Conservation (phyloP, 2,888 invertebrate species). For the Lutraria lutraria region DNA sequence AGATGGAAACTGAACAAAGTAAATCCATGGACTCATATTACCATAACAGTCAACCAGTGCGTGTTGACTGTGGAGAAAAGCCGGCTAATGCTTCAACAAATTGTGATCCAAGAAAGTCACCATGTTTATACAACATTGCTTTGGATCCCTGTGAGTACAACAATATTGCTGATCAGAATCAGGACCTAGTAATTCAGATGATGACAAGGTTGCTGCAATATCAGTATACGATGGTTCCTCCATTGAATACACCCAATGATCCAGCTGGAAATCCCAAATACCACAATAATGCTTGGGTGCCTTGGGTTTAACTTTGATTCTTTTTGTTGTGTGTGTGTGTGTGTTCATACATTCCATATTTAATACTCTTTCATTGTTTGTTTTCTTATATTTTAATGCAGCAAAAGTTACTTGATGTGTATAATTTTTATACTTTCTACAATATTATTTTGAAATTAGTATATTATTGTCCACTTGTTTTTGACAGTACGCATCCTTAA, state of each 20-base stretch:
- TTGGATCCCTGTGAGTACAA: slow-evolving; percentile 95
- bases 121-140: slow-evolving; percentile 93
- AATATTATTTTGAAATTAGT: too few species aligned
- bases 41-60: slow-evolving; percentile 85
- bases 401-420: too few species aligned
- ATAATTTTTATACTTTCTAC: too few species aligned
- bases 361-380: not conserved
- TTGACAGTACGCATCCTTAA: too few species aligned
- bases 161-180: slow-evolving; percentile 88
- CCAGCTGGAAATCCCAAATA: slow-evolving; percentile 91
- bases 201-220: slow-evolving; percentile 87
- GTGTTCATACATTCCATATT: not conserved
- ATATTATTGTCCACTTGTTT: too few species aligned
- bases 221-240: slow-evolving; percentile 91
- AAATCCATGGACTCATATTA: slow-evolving; percentile 39
- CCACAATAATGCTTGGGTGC: slow-evolving; percentile 92
- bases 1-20: slow-evolving; percentile 22
- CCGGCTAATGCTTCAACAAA: slow-evolving; percentile 79
- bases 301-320: slow-evolving; percentile 85
- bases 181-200: slow-evolving; percentile 82
- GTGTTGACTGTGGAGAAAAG: slow-evolving; percentile 81
- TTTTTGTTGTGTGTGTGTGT: too few species aligned
- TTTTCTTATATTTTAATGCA: too few species aligned
- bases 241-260: slow-evolving; percentile 91
- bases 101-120: slow-evolving; percentile 90